Base-by-base conservation (phyloP, 2,888 invertebrate species). In the Xestia sexstrigata region DNA sequence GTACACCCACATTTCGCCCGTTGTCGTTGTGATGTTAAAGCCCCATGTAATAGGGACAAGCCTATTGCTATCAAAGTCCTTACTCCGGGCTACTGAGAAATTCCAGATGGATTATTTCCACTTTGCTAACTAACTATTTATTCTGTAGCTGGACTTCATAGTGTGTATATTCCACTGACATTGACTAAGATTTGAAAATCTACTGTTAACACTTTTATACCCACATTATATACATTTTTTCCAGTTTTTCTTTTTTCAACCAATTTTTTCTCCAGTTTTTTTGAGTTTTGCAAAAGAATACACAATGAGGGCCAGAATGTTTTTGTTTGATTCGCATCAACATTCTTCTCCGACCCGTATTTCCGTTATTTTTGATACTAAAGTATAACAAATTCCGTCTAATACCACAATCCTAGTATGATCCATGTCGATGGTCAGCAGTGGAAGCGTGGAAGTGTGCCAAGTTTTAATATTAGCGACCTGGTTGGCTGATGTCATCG, bases 401-500 rank as follows among this genome's bases (percentile, higher is more conserved):
- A 82, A 85, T 81, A 74, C 78, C 74, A 79, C 77, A 78, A 84
- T 86, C 87, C 81, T 84, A 74, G 86, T 89, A 92, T 93, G 92
- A 93, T 93, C 93, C 92, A 92, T 90, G 90, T 91, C 90, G 89
- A 88, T 85, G 88, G 66, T 77, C 74, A 82, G 79, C 76, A 74
- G 87, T 95, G 95, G 74, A 26, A 67, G 45, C 45, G 67, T 72
- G 72, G 96, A 94, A 85, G 76, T 74, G 79, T 91, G 95, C 96
- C 96, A 96, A 96, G 94, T 90, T 93, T 94, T 95, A 95, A 95
- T 95, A 95, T 95, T 94, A 95, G 95, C 95, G 91, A 85, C 88
- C 90, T 83, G 89, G 88, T 89, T 89, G 82, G 88, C 89, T 95
- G 95, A 96, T 95, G 95, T 95, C 96, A 96, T 94, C 92, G 89